These are phyloP conservation scores for Spinus pinus DNA, from an alignment of 2,797 vertebrate genomes.

Conservation along the genomic window DNA sequence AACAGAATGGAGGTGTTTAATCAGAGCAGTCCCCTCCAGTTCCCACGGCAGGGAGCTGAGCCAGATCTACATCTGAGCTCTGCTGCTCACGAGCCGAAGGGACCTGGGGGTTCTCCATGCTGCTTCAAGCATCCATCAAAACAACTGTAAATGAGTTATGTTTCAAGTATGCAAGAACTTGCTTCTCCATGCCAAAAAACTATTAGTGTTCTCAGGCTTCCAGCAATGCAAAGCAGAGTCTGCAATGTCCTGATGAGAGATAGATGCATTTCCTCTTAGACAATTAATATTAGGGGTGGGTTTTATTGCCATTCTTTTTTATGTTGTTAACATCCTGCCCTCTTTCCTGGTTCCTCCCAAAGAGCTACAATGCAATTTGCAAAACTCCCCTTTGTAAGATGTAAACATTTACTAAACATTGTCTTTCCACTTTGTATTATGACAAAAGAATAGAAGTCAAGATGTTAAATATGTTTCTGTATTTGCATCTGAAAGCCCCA, in stretches of 20 bases:
- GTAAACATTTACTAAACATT: slow-evolving; percentile 67
- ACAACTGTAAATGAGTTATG: slow-evolving; percentile 62
- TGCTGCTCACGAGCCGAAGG: not conserved
- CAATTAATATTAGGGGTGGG: slow-evolving; percentile 69
- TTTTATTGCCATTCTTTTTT: slow-evolving; percentile 70
- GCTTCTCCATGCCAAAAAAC: slow-evolving; percentile 55
- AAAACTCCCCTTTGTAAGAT: slow-evolving; percentile 52
- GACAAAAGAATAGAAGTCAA: slow-evolving; percentile 59
- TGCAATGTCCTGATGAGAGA: slow-evolving; percentile 68
- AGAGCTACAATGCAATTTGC: slow-evolving; percentile 56
- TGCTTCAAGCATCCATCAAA: slow-evolving; percentile 59
- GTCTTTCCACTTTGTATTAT: slow-evolving; percentile 61
- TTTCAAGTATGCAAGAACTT: slow-evolving; percentile 59
- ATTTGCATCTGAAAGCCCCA: slow-evolving; percentile 62
- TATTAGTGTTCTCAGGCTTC: slow-evolving; percentile 62
- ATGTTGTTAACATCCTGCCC: slow-evolving; percentile 68
- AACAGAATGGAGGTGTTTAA: not conserved
- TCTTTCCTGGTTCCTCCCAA: slow-evolving; percentile 70
- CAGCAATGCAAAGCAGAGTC: slow-evolving; percentile 66
- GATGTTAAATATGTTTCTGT: slow-evolving; percentile 61
- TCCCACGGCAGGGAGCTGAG: not conserved
- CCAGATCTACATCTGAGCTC: slow-evolving; percentile 7
- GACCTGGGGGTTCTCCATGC: slow-evolving; percentile 34
- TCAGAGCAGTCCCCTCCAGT: not conserved
- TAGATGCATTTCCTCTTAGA: slow-evolving; percentile 68